A percentile compares a stretch with the other conserved stretches of the same genome.
phyloP scores from a whole-genome alignment of 1,140 invertebrate genomes.

The Pteromalus puparum region DNA sequence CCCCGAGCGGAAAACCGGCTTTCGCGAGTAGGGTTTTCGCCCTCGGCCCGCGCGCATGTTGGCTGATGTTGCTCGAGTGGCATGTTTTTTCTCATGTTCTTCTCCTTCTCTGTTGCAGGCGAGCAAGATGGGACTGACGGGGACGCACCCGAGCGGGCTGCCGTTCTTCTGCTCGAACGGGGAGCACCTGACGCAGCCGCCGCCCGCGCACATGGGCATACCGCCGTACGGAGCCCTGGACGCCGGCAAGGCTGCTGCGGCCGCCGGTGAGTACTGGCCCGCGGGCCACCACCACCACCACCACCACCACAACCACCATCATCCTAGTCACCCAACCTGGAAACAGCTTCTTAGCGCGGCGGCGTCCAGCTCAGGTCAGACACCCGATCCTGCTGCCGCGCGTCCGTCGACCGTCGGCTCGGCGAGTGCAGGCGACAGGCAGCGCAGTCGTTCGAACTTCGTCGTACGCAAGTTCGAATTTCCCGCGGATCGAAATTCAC shows the following conservation, averaged over 20 bases:
- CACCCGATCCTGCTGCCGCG: background rate
- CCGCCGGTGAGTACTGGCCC: slow-evolving; percentile 75
- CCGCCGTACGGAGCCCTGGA: slow-evolving; percentile 91
- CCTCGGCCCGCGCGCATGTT: background rate
- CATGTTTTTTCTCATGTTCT: too few species aligned
- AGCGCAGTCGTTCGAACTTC: too few species aligned
- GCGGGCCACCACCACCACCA: background rate
- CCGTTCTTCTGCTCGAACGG: slow-evolving; percentile 95
- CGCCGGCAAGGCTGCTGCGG: slow-evolving; percentile 80
- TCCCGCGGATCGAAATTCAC: slow-evolving; percentile 52
- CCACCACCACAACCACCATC: background rate
- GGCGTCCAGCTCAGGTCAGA: background rate
- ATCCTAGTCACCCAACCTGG: slow-evolving; percentile 2
- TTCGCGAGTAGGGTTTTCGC: too few species aligned
- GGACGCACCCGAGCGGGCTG: slow-evolving; percentile 80
- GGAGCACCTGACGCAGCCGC: slow-evolving; percentile 88
- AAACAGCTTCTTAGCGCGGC: slow-evolving; percentile 73
- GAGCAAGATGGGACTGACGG: slow-evolving; percentile 90
- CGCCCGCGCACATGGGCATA: slow-evolving; percentile 97
- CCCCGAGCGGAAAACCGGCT: background rate
- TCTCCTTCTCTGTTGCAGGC: slow-evolving; percentile 81
- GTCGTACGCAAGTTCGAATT: too few species aligned
- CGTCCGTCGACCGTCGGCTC: too few species aligned
- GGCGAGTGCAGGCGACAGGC: too few species aligned
- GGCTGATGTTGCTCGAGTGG: too few species aligned